Conservation (phyloP, 2,113 vertebrate genomes). For the Lepus timidus region DNA sequence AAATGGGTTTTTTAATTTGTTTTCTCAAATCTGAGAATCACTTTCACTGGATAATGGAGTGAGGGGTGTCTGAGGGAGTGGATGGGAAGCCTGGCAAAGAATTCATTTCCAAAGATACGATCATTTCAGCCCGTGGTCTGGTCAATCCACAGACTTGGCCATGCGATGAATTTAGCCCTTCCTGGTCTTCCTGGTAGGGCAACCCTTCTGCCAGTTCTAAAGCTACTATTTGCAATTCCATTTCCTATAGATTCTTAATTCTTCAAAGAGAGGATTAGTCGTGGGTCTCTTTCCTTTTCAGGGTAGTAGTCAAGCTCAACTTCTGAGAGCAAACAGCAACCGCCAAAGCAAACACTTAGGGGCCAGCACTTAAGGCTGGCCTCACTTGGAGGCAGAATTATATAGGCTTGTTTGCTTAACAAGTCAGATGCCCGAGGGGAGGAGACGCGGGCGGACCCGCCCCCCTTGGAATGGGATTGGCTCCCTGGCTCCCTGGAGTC, state of each 20-base stretch:
- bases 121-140: background rate
- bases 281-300: slow-evolving; percentile 7
- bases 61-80: background rate
- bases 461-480: slow-evolving; percentile 70
- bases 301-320: background rate
- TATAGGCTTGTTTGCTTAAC: slow-evolving; percentile 24
- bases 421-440: background rate
- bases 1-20: background rate
- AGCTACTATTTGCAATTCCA: background rate
- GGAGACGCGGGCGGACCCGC: background rate
- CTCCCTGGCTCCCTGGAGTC: background rate
- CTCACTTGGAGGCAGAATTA: background rate
- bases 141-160: background rate
- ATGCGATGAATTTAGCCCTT: background rate
- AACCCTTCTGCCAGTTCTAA: background rate
- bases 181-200: background rate
- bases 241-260: background rate
- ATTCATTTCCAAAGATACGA: background rate
- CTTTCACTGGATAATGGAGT: background rate
- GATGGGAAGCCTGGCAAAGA: background rate
- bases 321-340: slow-evolving; percentile 18
- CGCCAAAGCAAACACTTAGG: slow-evolving; percentile 40
- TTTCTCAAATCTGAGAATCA: background rate
- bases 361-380: background rate
- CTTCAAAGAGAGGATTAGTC: background rate